These are phyloP conservation scores for Peromyscus nudipes DNA, from an alignment of 2,797 vertebrate genomes.

Conservation along the genomic window DNA sequence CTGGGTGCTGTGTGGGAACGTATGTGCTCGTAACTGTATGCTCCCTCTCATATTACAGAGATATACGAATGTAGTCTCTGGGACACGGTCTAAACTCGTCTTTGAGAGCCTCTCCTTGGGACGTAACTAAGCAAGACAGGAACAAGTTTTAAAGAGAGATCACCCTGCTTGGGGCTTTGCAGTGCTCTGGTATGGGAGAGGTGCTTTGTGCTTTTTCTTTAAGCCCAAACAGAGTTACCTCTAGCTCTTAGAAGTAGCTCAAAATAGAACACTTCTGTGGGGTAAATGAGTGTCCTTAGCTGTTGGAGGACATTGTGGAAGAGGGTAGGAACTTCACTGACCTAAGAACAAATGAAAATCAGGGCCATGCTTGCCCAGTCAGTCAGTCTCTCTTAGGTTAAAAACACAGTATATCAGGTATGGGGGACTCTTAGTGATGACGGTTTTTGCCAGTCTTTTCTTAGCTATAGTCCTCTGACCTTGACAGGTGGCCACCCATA, in stretches of 20 bases:
- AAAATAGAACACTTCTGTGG: slow-evolving; percentile 26
- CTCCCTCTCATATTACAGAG: neutral
- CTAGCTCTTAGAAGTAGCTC: slow-evolving; percentile 3
- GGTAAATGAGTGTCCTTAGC: slow-evolving; percentile 1
- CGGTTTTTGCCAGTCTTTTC: neutral
- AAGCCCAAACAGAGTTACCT: neutral
- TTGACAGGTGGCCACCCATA: neutral
- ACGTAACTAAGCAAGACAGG: neutral
- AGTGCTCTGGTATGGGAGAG: neutral
- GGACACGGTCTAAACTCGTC: neutral
- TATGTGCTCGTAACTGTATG: neutral
- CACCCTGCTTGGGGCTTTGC: neutral
- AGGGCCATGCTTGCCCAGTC: neutral
- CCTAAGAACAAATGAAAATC: slow-evolving; percentile 8
- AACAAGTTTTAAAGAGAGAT: neutral
- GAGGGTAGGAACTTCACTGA: neutral
- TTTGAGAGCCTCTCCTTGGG: neutral
- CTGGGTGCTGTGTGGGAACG: slow-evolving; percentile 5
- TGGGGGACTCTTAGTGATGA: neutral
- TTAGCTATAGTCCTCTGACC: neutral
- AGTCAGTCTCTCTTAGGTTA: neutral
- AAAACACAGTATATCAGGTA: neutral
- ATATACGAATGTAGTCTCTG: neutral
- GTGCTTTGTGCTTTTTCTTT: slow-evolving; percentile 45
- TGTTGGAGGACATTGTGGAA: neutral